phyloP scores from a whole-genome alignment of 64 coral and sea anemone species.

The Montipora sp. region DNA sequence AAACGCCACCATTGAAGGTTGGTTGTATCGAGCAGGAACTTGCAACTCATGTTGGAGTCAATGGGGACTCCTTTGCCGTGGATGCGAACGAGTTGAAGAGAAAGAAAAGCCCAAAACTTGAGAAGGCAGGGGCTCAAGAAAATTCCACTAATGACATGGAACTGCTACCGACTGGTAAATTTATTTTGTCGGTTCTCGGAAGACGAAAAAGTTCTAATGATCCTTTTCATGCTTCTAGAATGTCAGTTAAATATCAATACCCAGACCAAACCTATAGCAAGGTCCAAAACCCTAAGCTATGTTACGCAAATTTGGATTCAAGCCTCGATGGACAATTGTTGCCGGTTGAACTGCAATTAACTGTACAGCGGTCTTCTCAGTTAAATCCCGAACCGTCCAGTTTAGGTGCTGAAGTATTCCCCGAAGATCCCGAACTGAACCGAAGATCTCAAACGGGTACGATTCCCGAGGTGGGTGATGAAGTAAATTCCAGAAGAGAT shows the following conservation, averaged over 20 bases:
- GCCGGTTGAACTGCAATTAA: background rate
- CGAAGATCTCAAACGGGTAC: background rate
- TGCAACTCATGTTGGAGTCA: background rate
- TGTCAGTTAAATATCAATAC: background rate
- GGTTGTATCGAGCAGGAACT: slow-evolving; percentile 8
- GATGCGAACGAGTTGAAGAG: background rate
- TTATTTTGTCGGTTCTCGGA: background rate
- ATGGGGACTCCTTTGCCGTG: background rate
- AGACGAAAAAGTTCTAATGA: background rate
- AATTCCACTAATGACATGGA: background rate
- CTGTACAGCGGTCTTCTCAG: background rate
- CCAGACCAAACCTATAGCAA: background rate
- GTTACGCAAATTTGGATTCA: background rate
- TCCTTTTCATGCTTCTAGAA: background rate
- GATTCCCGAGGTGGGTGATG: background rate
- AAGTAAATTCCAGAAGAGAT: background rate
- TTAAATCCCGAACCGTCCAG: background rate
- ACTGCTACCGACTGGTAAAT: background rate
- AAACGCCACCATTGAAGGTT: background rate
- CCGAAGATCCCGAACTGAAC: background rate
- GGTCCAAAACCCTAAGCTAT: background rate
- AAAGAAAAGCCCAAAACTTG: background rate
- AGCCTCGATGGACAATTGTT: background rate
- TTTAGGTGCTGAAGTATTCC: background rate
- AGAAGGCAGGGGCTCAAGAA: background rate